Evolutionary conservation across 92 coral and sea anemone species (phyloP).

Genomic region (Bergia puertoricense): DNA sequence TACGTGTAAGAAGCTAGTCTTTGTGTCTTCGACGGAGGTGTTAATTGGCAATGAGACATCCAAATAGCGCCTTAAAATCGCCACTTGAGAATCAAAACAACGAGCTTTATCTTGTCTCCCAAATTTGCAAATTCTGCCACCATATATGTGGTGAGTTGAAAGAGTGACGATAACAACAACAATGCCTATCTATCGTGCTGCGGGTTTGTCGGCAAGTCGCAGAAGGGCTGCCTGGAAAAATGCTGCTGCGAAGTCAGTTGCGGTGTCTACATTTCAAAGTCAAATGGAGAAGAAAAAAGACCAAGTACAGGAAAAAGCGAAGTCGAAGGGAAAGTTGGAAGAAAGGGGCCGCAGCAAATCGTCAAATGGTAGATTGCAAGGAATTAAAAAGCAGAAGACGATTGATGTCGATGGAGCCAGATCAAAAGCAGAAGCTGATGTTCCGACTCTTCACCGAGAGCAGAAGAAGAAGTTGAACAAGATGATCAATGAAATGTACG

Average conservation of each 20-base stretch:
- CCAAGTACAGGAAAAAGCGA: neutral
- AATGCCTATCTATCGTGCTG: constrained; percentile 21
- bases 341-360: neutral
- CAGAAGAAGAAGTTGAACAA: constrained; percentile 2
- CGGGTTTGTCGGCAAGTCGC: constrained; percentile 26
- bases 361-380: neutral
- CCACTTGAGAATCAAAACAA: no score
- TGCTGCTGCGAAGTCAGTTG: neutral
- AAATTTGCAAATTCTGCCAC: neutral
- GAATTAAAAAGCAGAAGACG: neutral
- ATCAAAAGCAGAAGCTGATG: neutral
- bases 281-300: neutral
- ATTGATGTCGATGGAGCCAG: neutral
- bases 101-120: neutral
- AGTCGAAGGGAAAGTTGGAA: neutral
- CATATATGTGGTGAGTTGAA: neutral
- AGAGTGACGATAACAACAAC: neutral
- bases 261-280: neutral
- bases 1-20: no score
- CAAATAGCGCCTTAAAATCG: no score
- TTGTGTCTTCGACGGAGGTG: no score
- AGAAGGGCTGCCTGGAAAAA: neutral
- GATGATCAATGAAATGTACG: constrained; percentile 24
- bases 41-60: no score
- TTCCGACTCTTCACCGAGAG: constrained; percentile 9